A percentile compares a stretch with the other conserved stretches of the same genome.
Conservation (phyloP, 2,113 vertebrate species). For the Grammomys dolichurus region DNA sequence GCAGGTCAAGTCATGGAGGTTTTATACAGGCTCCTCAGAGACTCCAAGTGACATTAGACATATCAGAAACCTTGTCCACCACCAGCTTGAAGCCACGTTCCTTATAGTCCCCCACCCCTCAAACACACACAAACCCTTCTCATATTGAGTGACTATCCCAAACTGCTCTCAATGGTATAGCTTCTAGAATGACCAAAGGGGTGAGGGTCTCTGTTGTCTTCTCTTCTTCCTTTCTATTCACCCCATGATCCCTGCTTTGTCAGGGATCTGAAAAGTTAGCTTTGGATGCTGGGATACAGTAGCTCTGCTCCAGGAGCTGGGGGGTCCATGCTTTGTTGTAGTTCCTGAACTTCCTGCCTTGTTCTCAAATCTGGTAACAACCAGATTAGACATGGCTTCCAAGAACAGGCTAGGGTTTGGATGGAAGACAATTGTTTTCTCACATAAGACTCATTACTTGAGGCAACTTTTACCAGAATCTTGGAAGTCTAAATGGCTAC, state of each 20-base stretch:
- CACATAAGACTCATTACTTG: background rate
- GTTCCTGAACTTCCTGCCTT: background rate
- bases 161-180: background rate
- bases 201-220: background rate
- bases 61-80: background rate
- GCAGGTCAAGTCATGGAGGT: background rate
- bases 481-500: background rate
- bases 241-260: background rate
- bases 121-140: background rate
- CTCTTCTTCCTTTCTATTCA: background rate
- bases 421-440: fast-evolving
- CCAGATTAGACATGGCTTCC: background rate
- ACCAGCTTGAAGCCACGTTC: background rate
- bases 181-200: background rate
- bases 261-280: background rate
- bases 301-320: background rate
- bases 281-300: background rate
- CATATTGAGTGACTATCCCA: background rate
- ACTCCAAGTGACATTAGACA: background rate
- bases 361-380: background rate
- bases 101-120: background rate
- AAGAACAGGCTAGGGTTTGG: background rate
- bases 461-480: background rate
- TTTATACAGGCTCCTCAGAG: background rate
- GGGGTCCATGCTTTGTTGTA: background rate